phyloP scores from a whole-genome alignment of 1,140 invertebrate genomes.

The Dryas iulia region DNA sequence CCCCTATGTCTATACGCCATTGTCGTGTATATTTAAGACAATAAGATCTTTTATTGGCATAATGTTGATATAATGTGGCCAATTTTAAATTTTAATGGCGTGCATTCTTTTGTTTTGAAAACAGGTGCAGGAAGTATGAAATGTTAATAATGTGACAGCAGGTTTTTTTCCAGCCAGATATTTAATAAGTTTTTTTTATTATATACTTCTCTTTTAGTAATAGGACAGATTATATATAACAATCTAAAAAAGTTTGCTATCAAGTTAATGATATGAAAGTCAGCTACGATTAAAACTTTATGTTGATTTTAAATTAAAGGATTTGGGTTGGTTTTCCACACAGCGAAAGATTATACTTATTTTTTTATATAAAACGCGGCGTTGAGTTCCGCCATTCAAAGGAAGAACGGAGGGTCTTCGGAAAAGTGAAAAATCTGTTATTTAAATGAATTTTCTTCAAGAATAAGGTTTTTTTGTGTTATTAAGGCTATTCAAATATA shows the following conservation, averaged over 20 bases:
- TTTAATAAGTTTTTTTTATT: neutral
- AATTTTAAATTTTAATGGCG: neutral
- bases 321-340: too few relatives aligned
- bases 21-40: conserved; percentile 14
- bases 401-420: too few relatives aligned
- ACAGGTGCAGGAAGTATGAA: neutral
- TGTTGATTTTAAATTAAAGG: too few relatives aligned
- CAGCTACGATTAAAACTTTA: too few relatives aligned
- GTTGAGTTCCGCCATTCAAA: too few relatives aligned
- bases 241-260: neutral
- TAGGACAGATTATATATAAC: neutral
- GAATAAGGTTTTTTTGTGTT: neutral
- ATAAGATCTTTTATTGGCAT: conserved; percentile 12
- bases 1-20: too few relatives aligned
- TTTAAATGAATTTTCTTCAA: too few relatives aligned
- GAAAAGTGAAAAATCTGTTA: too few relatives aligned
- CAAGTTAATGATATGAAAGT: neutral
- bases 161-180: neutral
- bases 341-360: too few relatives aligned
- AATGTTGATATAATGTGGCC: neutral
- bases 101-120: neutral
- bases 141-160: neutral
- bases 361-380: too few relatives aligned
- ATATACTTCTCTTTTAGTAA: too few relatives aligned
- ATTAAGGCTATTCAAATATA: neutral